Evolutionary conservation across 1,140 invertebrate genomes (phyloP).

Genomic region (Penaeus vannamei): DNA sequence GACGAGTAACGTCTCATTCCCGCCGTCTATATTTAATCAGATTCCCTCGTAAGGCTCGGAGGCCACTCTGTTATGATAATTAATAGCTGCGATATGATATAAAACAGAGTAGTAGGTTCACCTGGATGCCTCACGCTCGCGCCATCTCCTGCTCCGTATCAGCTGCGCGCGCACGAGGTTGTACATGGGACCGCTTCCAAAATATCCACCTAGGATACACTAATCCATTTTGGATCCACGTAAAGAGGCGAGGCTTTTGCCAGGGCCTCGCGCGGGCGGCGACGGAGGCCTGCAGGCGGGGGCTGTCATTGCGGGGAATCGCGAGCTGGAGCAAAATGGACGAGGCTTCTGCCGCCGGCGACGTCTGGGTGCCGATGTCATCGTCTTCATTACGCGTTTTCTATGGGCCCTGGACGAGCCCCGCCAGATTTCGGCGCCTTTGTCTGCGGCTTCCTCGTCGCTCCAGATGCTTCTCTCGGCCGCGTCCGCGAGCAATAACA

Average conservation of each 20-base stretch:
- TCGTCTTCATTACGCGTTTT: constrained; percentile 60
- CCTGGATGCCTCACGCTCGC: constrained; percentile 49
- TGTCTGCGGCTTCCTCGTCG: constrained; percentile 6
- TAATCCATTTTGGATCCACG: constrained; percentile 31
- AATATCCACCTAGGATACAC: constrained; percentile 51
- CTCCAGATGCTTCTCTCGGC: background rate
- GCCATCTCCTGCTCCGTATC: constrained; percentile 56
- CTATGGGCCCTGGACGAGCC: constrained; percentile 57
- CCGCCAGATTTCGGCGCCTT: constrained; percentile 53
- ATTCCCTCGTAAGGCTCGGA: background rate
- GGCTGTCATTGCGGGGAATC: background rate
- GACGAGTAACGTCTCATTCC: constrained; percentile 7
- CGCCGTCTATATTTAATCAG: background rate
- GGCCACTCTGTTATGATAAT: background rate
- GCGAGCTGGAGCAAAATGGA: background rate
- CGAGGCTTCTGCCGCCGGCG: constrained; percentile 19
- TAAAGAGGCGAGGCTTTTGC: background rate
- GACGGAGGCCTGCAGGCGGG: no score
- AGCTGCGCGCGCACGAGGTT: constrained; percentile 55
- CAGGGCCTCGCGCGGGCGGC: background rate
- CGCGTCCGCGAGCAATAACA: background rate
- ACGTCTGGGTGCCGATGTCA: constrained; percentile 39
- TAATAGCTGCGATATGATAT: background rate
- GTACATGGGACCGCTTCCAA: constrained; percentile 43
- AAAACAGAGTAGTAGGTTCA: constrained; percentile 53